phyloP scores from a whole-genome alignment of 2,888 invertebrate genomes.

The Drosophila demipolita region DNA sequence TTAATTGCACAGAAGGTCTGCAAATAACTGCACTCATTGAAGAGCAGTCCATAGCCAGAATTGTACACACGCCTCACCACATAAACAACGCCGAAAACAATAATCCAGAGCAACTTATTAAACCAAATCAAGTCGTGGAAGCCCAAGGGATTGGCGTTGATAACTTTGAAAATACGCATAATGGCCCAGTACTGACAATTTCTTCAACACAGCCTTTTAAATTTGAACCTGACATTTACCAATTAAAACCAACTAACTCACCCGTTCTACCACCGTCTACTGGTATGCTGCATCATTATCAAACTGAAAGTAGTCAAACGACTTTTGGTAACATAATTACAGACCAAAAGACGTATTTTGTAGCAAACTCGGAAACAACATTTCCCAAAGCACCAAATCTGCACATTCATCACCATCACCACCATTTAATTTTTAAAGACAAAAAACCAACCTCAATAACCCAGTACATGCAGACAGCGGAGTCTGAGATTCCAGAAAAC shows the following conservation, averaged over 20 bases:
- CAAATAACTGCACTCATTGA: not conserved
- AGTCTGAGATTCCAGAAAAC: not conserved
- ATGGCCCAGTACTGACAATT: not conserved
- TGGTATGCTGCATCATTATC: not conserved
- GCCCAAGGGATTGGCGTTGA: not conserved
- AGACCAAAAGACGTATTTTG: not conserved
- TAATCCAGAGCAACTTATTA: not conserved
- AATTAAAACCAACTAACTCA: not conserved
- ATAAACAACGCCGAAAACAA: not conserved
- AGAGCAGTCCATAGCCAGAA: constrained; percentile 18
- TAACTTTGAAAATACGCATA: not conserved
- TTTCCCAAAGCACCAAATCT: not conserved
- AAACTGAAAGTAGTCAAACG: not conserved
- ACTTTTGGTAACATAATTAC: not conserved
- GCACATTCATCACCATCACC: constrained; percentile 34
- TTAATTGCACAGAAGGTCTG: not conserved
- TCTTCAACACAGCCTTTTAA: not conserved
- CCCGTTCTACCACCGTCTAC: not conserved
- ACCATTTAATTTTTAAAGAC: constrained; percentile 9
- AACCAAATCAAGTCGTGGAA: not conserved
- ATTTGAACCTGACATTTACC: not conserved
- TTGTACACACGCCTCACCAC: constrained; percentile 13
- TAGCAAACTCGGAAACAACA: not conserved
- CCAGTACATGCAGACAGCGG: constrained; percentile 1
- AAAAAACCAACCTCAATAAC: not conserved